These are phyloP conservation scores for Macroglossus sobrinus DNA, from an alignment of 2,113 vertebrate genomes.

Conservation along the genomic window DNA sequence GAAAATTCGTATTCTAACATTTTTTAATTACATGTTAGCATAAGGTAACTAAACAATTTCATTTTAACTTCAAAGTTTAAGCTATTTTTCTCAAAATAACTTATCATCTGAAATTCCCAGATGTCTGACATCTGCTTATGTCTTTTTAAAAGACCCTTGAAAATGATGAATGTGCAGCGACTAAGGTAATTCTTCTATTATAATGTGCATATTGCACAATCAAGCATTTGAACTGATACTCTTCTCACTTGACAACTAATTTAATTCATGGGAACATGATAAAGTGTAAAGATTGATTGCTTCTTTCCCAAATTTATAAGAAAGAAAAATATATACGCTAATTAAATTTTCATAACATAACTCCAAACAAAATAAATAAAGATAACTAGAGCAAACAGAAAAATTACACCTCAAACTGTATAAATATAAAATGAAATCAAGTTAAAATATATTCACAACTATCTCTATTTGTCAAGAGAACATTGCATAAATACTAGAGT, in stretches of 20 bases:
- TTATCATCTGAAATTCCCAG: background rate
- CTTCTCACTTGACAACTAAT: conserved; percentile 36
- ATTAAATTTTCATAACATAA: background rate
- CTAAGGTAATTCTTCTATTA: conserved; percentile 13
- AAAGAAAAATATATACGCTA: background rate
- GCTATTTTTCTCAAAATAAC: conserved; percentile 39
- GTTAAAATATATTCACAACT: background rate
- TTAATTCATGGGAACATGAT: background rate
- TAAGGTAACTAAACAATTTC: background rate
- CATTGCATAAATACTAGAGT: background rate
- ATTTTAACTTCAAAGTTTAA: background rate
- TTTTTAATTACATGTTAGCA: background rate
- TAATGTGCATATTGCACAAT: background rate
- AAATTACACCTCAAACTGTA: background rate
- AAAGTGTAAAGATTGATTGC: background rate
- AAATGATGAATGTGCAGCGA: conserved; percentile 24
- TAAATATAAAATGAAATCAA: background rate
- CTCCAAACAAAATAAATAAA: background rate
- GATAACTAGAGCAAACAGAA: background rate
- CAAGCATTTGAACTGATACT: background rate
- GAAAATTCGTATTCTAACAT: background rate
- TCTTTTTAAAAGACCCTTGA: conserved; percentile 50
- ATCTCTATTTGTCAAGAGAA: background rate
- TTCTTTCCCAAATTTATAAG: background rate
- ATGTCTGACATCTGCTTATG: background rate